phyloP scores from a whole-genome alignment of 2,113 vertebrate species.

The Theropithecus gelada region DNA sequence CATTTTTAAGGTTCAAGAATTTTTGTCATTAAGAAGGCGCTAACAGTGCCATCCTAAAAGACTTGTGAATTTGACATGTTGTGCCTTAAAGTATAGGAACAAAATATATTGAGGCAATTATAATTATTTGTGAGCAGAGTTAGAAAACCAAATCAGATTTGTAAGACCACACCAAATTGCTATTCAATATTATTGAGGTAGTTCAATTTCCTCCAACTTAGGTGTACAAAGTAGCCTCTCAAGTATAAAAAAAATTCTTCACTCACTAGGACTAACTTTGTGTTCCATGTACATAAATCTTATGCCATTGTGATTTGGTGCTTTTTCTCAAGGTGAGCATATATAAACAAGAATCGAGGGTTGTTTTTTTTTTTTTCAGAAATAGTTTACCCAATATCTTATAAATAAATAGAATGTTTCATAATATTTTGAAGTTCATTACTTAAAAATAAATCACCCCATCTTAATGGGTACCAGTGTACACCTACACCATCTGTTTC shows the following conservation, averaged over 20 bases:
- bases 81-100: neutral
- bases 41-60: neutral
- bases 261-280: neutral
- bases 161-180: neutral
- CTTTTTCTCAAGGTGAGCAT: neutral
- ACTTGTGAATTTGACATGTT: neutral
- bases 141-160: neutral
- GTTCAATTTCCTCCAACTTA: neutral
- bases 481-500: neutral
- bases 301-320: neutral
- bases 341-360: neutral
- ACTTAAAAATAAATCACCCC: neutral
- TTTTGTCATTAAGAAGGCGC: neutral
- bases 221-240: neutral
- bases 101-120: neutral
- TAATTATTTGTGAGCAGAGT: neutral
- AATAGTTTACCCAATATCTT: constrained; percentile 27
- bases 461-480: neutral
- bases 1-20: neutral
- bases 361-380: neutral
- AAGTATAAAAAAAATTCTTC: neutral
- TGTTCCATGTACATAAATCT: neutral
- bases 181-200: neutral
- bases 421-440: constrained; percentile 5
- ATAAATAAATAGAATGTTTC: constrained; percentile 9